Evolutionary conservation across 2,113 vertebrate genomes (phyloP).

Genomic region (Alosa alosa): DNA sequence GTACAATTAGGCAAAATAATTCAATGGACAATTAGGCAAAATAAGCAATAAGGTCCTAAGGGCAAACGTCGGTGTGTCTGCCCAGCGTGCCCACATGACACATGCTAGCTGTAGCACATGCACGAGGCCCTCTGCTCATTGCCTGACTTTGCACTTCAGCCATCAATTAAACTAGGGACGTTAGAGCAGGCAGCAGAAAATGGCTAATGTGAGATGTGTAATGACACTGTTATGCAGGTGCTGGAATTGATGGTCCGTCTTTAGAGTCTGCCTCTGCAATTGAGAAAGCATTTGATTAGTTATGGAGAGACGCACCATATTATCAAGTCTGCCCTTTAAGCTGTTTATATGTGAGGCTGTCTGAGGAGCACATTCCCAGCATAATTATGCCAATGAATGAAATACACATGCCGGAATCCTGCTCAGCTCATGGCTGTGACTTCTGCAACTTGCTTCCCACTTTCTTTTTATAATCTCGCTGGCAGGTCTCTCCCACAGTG

Average conservation of each 20-base stretch:
- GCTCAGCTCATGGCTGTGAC: neutral
- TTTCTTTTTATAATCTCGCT: neutral
- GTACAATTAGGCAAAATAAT: too few species aligned
- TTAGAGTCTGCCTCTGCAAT: neutral
- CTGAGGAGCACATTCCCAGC: neutral
- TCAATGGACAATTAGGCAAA: too few species aligned
- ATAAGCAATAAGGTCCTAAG: too few species aligned
- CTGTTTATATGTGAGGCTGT: neutral
- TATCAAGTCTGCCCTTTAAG: neutral
- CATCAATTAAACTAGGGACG: too few species aligned
- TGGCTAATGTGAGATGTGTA: neutral
- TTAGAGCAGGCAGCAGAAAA: neutral
- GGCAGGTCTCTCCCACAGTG: neutral
- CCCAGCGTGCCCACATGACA: too few species aligned
- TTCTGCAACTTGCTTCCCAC: neutral
- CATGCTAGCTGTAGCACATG: too few species aligned
- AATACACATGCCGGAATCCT: neutral
- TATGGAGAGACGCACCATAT: neutral
- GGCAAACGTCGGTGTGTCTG: too few species aligned
- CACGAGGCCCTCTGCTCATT: too few species aligned
- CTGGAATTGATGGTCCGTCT: neutral
- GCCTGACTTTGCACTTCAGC: too few species aligned
- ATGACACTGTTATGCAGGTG: neutral
- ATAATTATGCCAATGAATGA: neutral
- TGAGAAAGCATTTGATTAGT: slow-evolving; percentile 1